Conservation (phyloP, 2,797 vertebrate genomes). For the Acanthiza pusilla region DNA sequence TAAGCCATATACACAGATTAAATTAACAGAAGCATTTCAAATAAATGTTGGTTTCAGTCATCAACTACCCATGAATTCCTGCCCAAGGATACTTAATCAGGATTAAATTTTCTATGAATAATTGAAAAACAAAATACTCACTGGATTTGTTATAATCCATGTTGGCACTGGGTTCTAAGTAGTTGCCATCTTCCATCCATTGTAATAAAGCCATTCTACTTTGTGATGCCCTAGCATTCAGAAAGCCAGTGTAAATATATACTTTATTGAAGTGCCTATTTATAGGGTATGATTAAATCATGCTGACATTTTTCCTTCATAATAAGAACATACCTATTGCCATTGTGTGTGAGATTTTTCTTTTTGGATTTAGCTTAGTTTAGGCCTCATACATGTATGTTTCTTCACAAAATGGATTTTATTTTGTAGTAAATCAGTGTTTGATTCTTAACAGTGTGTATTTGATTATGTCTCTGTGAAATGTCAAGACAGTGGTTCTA, state of each 20-base stretch:
- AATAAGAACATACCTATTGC: constrained; percentile 18
- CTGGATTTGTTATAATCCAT: constrained; percentile 81
- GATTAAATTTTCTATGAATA: constrained; percentile 85
- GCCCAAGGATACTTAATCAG: constrained; percentile 84
- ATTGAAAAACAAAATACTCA: constrained; percentile 85
- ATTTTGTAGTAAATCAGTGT: not conserved
- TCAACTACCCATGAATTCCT: constrained; percentile 80
- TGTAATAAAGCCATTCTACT: constrained; percentile 74
- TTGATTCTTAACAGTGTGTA: not conserved
- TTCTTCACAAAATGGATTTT: not conserved
- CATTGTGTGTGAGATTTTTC: not conserved
- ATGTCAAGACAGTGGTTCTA: not conserved
- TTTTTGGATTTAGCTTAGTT: not conserved
- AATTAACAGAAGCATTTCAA: constrained; percentile 83
- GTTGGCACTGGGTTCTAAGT: constrained; percentile 78
- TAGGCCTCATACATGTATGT: not conserved
- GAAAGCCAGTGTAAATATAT: constrained; percentile 57
- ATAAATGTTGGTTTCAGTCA: constrained; percentile 79
- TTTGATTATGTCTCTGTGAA: not conserved
- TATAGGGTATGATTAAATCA: constrained; percentile 53
- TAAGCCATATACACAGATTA: constrained; percentile 81
- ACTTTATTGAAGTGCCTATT: constrained; percentile 68
- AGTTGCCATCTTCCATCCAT: constrained; percentile 77
- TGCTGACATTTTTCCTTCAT: not conserved
- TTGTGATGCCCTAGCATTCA: constrained; percentile 59